phyloP scores from a whole-genome alignment of 2,888 invertebrate genomes.

The Petrolisthes manimaculis region DNA sequence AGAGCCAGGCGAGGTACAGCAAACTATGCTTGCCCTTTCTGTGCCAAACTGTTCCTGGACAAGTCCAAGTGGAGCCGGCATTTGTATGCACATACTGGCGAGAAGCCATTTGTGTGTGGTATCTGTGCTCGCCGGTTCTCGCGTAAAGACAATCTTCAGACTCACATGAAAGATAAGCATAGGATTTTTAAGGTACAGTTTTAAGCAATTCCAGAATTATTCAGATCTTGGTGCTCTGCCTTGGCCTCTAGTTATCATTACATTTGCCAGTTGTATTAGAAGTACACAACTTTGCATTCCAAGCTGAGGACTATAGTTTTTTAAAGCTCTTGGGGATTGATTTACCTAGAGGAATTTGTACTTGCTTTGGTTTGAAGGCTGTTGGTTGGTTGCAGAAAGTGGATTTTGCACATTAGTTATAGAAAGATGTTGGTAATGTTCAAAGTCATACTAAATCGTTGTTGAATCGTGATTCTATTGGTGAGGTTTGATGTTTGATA shows the following conservation, averaged over 20 bases:
- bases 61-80: constrained; percentile 64
- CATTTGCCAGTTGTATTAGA: constrained; percentile 4
- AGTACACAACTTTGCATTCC: constrained; percentile 27
- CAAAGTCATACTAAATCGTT: background rate
- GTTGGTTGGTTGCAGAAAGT: background rate
- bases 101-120: constrained; percentile 57
- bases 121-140: constrained; percentile 56
- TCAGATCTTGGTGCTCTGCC: constrained; percentile 13
- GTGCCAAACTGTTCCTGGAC: constrained; percentile 59
- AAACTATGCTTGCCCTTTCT: constrained; percentile 55
- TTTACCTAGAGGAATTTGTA: constrained; percentile 2
- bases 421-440: background rate
- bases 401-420: background rate
- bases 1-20: constrained; percentile 44
- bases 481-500: background rate
- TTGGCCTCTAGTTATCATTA: background rate
- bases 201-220: background rate
- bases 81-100: constrained; percentile 59
- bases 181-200: constrained; percentile 46
- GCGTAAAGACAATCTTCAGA: constrained; percentile 61
- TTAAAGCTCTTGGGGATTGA: background rate
- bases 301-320: constrained; percentile 1
- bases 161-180: constrained; percentile 63
- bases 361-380: constrained; percentile 2
- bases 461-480: background rate